A percentile compares a stretch with the other conserved stretches of the same genome.
phyloP scores from a whole-genome alignment of 2,113 vertebrate genomes.

The Fulica atra region DNA sequence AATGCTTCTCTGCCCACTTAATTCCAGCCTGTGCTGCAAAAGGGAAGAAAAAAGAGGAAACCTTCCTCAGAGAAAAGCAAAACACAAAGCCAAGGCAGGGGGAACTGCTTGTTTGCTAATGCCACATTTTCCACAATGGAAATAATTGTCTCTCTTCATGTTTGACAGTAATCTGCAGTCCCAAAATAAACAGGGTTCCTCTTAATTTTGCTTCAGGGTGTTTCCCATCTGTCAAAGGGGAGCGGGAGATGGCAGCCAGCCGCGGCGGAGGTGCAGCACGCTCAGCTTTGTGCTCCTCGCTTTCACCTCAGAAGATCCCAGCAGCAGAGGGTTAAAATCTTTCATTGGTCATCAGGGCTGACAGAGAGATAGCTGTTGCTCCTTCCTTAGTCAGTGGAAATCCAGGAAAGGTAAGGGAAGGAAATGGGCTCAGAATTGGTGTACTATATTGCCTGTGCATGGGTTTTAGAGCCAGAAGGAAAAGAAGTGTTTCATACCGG shows the following conservation, averaged over 20 bases:
- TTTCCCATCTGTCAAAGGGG: background rate
- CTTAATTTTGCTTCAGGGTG: constrained; percentile 29
- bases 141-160: background rate
- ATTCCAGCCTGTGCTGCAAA: constrained; percentile 23
- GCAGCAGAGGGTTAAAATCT: background rate
- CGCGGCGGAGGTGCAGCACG: fast-evolving
- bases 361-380: background rate
- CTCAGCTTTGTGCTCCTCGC: fast-evolving
- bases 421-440: background rate
- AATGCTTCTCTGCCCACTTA: constrained; percentile 31
- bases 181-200: constrained; percentile 14
- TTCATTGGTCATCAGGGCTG: background rate
- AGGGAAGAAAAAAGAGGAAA: background rate
- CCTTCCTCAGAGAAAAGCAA: constrained; percentile 29
- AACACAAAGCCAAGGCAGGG: background rate
- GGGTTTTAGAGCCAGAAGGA: background rate
- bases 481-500: background rate
- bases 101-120: background rate
- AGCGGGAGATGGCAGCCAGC: background rate
- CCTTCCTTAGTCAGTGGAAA: background rate
- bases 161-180: constrained; percentile 13
- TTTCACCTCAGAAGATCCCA: background rate
- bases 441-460: background rate
- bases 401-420: background rate
- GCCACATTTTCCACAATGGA: constrained; percentile 55